phyloP scores from a whole-genome alignment of 2,888 invertebrate genomes.

The Epinotia demarniana region DNA sequence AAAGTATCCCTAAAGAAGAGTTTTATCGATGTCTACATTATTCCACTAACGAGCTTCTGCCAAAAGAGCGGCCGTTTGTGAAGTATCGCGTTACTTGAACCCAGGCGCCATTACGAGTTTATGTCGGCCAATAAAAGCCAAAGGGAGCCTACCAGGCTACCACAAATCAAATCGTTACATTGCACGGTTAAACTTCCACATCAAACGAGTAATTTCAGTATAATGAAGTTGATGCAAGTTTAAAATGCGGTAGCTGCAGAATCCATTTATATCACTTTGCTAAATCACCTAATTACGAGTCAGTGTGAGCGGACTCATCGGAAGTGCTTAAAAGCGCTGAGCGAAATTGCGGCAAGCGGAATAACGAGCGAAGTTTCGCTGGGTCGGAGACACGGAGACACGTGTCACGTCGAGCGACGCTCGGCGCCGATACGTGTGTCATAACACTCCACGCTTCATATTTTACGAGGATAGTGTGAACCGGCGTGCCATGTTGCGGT shows the following conservation, averaged over 20 bases:
- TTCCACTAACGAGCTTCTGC: slow-evolving; percentile 24
- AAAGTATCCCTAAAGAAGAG: slow-evolving; percentile 1
- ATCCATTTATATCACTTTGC: slow-evolving; percentile 1
- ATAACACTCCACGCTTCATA: slow-evolving; percentile 28
- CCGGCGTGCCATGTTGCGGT: slow-evolving; percentile 33
- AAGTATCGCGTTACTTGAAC: slow-evolving; percentile 19
- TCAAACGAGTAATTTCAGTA: background rate
- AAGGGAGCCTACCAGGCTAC: background rate
- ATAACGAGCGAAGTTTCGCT: slow-evolving; percentile 15
- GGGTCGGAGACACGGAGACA: no score
- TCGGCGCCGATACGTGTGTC: slow-evolving; percentile 26
- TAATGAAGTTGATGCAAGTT: slow-evolving; percentile 1
- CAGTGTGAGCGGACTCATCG: slow-evolving; percentile 4
- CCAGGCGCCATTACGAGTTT: slow-evolving; percentile 13
- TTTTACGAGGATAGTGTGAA: slow-evolving; percentile 31
- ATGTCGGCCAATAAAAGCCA: slow-evolving; percentile 20
- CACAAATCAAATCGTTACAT: slow-evolving; percentile 9
- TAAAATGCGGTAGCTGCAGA: background rate
- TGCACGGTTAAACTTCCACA: background rate
- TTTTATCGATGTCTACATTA: slow-evolving; percentile 33
- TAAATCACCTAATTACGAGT: slow-evolving; percentile 14
- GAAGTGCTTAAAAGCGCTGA: slow-evolving; percentile 26
- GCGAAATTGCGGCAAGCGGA: background rate
- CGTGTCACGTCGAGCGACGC: slow-evolving; percentile 3
- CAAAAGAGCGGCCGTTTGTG: slow-evolving; percentile 5